Evolutionary conservation across 1,140 invertebrate species (phyloP).

Genomic region (Parasteatoda tepidariorum): DNA sequence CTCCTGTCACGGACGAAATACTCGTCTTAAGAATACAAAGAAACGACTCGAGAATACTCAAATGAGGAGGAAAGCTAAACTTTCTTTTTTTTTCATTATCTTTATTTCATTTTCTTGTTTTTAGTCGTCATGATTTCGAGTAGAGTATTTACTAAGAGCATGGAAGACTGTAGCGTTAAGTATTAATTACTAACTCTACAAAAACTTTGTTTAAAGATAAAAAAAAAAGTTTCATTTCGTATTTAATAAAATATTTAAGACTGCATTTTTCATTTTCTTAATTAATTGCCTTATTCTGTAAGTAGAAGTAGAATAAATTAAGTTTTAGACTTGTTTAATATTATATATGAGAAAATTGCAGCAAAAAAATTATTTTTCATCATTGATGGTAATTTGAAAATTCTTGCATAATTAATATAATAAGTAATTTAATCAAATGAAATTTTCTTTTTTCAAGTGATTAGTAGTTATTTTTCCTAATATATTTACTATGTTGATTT

Average conservation of each 20-base stretch:
- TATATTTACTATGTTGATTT: no score
- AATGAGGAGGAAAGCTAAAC: constrained; percentile 19
- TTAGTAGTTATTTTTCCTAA: no score
- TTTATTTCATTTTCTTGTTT: background rate
- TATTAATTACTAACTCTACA: constrained; percentile 24
- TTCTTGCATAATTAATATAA: no score
- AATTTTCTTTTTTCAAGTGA: no score
- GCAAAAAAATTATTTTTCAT: no score
- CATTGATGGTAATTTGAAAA: no score
- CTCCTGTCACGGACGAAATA: constrained; percentile 15
- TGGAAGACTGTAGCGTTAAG: constrained; percentile 25
- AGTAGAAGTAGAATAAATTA: background rate
- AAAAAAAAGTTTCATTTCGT: background rate
- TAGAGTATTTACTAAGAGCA: constrained; percentile 32
- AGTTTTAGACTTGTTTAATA: background rate
- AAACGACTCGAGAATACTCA: constrained; percentile 25
- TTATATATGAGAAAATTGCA: no score
- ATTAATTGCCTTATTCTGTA: background rate
- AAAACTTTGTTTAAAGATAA: background rate
- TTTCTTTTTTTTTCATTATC: background rate
- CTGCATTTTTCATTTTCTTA: background rate
- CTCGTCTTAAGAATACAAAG: constrained; percentile 26
- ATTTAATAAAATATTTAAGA: constrained; percentile 13
- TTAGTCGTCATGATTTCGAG: no score
- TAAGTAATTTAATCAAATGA: no score